phyloP scores from a whole-genome alignment of 1,140 invertebrate genomes.

The Formica exsecta region DNA sequence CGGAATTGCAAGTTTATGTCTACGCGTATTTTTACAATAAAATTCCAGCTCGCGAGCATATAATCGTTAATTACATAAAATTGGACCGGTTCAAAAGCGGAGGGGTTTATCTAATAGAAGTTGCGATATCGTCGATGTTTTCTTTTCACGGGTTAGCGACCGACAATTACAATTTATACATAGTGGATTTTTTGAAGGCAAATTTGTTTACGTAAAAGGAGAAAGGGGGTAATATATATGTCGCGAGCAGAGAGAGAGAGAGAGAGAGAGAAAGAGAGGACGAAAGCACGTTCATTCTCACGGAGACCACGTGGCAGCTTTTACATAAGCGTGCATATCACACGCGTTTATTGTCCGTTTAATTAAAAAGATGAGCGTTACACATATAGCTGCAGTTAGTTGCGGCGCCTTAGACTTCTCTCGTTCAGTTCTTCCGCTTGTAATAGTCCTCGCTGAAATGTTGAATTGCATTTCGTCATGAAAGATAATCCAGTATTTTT shows the following conservation, averaged over 20 bases:
- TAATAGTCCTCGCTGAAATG: slow-evolving; percentile 90
- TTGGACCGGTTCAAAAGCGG: slow-evolving; percentile 40
- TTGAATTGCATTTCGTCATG: not conserved
- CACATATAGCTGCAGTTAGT: slow-evolving; percentile 60
- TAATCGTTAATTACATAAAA: slow-evolving; percentile 57
- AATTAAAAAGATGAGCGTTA: slow-evolving; percentile 75
- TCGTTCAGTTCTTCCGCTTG: slow-evolving; percentile 80
- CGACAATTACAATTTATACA: slow-evolving; percentile 26
- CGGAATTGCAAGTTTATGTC: slow-evolving; percentile 18
- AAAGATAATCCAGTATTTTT: no score
- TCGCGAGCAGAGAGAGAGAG: not conserved
- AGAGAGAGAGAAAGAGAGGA: not conserved
- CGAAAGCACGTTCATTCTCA: slow-evolving; percentile 30
- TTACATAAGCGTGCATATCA: slow-evolving; percentile 69
- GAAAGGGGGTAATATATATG: slow-evolving; percentile 69
- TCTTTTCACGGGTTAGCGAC: slow-evolving; percentile 46
- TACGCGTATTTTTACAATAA: slow-evolving; percentile 30
- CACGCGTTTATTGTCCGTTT: slow-evolving; percentile 76
- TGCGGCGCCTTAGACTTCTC: slow-evolving; percentile 46
- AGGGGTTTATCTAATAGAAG: slow-evolving; percentile 16
- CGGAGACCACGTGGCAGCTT: slow-evolving; percentile 44
- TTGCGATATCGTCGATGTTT: slow-evolving; percentile 30
- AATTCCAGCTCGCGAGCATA: not conserved
- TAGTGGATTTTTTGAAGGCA: slow-evolving; percentile 44
- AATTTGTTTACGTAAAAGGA: slow-evolving; percentile 70